Conservation (phyloP, 2,797 vertebrate species). For the Oreonectes daqikongensis region DNA sequence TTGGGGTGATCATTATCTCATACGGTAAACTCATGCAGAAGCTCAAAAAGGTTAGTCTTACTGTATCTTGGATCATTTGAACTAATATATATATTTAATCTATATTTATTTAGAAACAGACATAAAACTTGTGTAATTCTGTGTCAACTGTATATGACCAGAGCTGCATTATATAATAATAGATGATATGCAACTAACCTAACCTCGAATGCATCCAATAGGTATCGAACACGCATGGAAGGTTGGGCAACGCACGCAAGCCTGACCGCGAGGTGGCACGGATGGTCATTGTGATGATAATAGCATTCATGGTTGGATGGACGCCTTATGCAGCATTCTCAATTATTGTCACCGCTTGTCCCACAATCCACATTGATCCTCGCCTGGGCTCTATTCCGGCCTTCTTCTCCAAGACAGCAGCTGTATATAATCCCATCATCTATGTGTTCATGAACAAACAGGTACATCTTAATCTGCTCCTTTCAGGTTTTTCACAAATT, state of each 20-base stretch:
- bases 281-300: constrained; percentile 90
- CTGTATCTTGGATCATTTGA: too few relatives aligned
- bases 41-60: constrained; percentile 81
- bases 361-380: constrained; percentile 83
- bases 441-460: constrained; percentile 95
- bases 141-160: background rate
- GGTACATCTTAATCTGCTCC: constrained; percentile 68
- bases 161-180: background rate
- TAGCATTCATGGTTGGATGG: constrained; percentile 90
- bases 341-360: constrained; percentile 81
- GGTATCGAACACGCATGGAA: constrained; percentile 81
- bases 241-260: constrained; percentile 79
- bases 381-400: constrained; percentile 83
- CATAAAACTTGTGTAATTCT: background rate
- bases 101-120: background rate
- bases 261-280: constrained; percentile 86
- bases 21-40: constrained; percentile 87
- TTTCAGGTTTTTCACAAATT: background rate
- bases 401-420: constrained; percentile 90
- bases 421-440: constrained; percentile 90
- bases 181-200: background rate
- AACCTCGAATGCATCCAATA: constrained; percentile 54
- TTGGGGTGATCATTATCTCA: constrained; percentile 84
- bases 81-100: background rate
- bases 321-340: constrained; percentile 85